Base-by-base conservation (phyloP, 2,113 vertebrate genomes). In the Excalfactoria chinensis region DNA sequence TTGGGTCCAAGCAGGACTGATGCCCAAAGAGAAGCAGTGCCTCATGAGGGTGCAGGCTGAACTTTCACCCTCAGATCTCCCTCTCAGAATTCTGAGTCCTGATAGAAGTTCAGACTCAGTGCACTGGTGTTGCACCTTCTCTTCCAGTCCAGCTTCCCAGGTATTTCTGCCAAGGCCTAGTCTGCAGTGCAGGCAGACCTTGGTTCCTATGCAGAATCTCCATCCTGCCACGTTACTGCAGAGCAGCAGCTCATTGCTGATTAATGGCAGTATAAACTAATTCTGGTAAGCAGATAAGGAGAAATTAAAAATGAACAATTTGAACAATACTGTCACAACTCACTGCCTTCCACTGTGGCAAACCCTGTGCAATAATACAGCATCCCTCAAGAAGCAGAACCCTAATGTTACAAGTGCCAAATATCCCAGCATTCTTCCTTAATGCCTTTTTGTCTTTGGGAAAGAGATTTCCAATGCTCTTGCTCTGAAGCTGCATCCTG, bases 181-280 rank as follows among this genome's bases (percentile, higher is more conserved):
- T 35, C n/a, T 66, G n/a, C 34, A 58, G 40, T 62, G 22, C 30
- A 69, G 41, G 23, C 26, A 86, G 75, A 51, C 37, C 41, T 72
- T 84, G 80, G 44, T 69, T 86, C 80, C 67, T 67, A 51, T 67
- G 44, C 78, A 84, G 69, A 86, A 74, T 9, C 86, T 35, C 71
- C n/a, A 74, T 49, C 46, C 51, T 86, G 76, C 19, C 73, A 22
- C 41, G 32, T 46, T 79, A 76, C 43, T 68, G n/a, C 20, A 84
- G 48, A 86, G 26, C 43, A 60, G 56, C 11, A 53, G 16, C 32
- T 86, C 79, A 82, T 44, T 86, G 40, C 53, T 86, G 70, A 94
- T 90, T 82, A 94, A 69, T 49, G 56, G 73, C 35, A 51, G 37
- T 37, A 70, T 62, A 84, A 84, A 95, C 84, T 41, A 93, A 73